These are phyloP conservation scores for Brachyalestes nurse DNA, from an alignment of 2,797 vertebrate species.

Conservation along the genomic window DNA sequence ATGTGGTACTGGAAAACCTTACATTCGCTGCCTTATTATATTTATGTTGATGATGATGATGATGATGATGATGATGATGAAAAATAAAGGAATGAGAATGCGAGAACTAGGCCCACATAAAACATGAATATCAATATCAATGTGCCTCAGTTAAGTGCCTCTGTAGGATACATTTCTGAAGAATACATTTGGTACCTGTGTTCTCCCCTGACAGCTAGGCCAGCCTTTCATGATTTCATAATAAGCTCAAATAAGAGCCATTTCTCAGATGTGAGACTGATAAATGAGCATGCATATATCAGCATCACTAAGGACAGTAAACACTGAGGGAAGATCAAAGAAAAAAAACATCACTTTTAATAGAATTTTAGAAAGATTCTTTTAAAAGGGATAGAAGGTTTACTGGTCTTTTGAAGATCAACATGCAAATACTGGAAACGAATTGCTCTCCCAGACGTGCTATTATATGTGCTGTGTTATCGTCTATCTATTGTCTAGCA, in stretches of 20 bases:
- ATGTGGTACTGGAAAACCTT: too few species aligned
- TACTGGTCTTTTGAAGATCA: not conserved
- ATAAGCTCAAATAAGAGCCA: not conserved
- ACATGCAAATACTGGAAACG: not conserved
- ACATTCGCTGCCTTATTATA: too few species aligned
- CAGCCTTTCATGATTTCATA: constrained; percentile 26
- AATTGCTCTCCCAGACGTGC: not conserved
- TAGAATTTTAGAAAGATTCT: not conserved
- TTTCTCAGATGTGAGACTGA: constrained; percentile 14
- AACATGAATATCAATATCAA: not conserved
- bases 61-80: too few species aligned
- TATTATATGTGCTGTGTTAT: not conserved
- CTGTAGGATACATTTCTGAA: constrained; percentile 5
- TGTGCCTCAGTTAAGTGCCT: constrained; percentile 14
- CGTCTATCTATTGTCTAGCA: not conserved
- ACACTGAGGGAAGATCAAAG: constrained; percentile 6
- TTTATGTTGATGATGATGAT: too few species aligned
- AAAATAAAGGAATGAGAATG: too few species aligned
- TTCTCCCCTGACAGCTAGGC: not conserved
- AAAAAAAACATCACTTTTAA: not conserved
- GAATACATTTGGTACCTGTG: not conserved
- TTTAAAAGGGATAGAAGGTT: not conserved
- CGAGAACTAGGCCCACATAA: too few species aligned
- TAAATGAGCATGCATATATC: constrained; percentile 21
- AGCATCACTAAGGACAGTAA: not conserved